Evolutionary conservation across 2,113 vertebrate genomes (phyloP), one percentile per base, ranked within the genome.

Genomic region (Mustela nigripes): DNA sequence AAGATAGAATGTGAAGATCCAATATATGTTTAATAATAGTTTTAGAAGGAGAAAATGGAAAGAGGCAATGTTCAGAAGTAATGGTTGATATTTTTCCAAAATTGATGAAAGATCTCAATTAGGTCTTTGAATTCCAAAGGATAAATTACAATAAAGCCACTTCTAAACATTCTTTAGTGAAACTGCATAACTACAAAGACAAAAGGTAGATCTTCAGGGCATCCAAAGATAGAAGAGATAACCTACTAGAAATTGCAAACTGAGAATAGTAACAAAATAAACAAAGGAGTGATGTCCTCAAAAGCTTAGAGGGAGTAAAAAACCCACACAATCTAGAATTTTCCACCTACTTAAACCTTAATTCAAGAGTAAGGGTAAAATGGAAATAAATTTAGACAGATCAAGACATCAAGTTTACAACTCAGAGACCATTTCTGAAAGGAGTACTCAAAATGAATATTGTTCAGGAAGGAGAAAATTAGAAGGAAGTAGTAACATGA

Each of bases 381-480:
- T 33, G 42, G 71, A 73, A 50, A 85, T 21, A 82, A 50, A 86
- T 95, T 86, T 81, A 93, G 36, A 74, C 19, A 89, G 58, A 11
- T 85, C 53, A 86, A 19, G 26, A 33, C 42, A 7, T 50, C 50
- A 91, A 42, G 24, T 53, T 94, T 39, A 89, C 73, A 90, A 71
- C 56, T 85, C 31, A 89, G 36, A 96, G 60, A 67, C 91, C 7
- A 89, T 76, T 85, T 94, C 63, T 85, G 31, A 95, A 94, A 71
- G 53, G 36, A 92, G 48, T 90, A 31, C 69, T 69, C 28, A 76
- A 71, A 79, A 22, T 69, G 22, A 5, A 31, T 58, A 62, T 50
- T 90, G 63, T 95, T 86, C 39, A 76, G 33, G 73, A 93, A 76
- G 65, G 76, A 81, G 50, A 15, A 97, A 87, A 36, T 48, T 62